These are phyloP conservation scores for Ochotona princeps DNA, from an alignment of 2,113 vertebrate genomes.

Conservation along the genomic window DNA sequence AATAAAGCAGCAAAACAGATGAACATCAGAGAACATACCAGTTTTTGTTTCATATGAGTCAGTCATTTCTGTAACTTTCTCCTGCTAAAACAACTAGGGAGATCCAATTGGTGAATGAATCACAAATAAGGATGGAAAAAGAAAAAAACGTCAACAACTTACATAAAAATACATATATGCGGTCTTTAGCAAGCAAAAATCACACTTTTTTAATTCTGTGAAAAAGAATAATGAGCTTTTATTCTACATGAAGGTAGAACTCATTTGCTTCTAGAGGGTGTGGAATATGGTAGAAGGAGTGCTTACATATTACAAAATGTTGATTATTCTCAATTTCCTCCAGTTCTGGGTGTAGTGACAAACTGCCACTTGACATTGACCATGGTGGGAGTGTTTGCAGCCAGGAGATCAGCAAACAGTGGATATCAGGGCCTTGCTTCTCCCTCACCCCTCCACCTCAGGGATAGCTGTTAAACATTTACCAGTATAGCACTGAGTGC, in stretches of 20 bases:
- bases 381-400: background rate
- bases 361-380: conserved; percentile 20
- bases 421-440: conserved; percentile 21
- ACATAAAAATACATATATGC: background rate
- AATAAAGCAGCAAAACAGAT: no score
- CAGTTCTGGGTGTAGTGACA: background rate
- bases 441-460: background rate
- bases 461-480: conserved; percentile 40
- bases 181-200: background rate
- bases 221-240: background rate
- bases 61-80: no score
- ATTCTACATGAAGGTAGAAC: background rate
- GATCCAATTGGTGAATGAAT: background rate
- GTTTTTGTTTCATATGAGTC: no score
- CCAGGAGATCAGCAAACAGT: background rate
- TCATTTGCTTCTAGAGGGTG: background rate
- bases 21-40: no score
- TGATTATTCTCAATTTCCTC: background rate
- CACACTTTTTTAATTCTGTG: background rate
- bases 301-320: background rate
- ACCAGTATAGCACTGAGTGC: background rate
- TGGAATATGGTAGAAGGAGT: background rate
- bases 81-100: background rate
- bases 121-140: conserved; percentile 1
- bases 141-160: background rate